Evolutionary conservation across 2,888 invertebrate genomes (phyloP), one percentile per base, ranked within the genome.

Genomic region (Didymodactylos carnosus): DNA sequence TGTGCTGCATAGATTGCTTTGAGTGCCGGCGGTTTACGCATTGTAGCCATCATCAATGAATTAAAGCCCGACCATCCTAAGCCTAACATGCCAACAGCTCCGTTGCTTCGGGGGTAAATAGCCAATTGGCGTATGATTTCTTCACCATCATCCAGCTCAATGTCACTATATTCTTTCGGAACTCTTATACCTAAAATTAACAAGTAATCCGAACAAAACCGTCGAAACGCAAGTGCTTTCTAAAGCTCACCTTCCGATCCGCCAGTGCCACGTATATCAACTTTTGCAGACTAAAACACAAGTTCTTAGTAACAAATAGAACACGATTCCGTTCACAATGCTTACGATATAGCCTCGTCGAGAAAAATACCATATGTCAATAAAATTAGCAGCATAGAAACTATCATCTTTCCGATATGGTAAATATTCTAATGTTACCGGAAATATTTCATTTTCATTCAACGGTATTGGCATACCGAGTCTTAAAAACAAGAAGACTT

Each of bases 371-470:
- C 16, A 14, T 27, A 27, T 51, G 2, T 51, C 27, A 3, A 27
- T 25, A 14, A 27, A 27, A 51, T 51, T 51, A 7, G 27, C 13
- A 27, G 25, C 27, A 8, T 7, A 51, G 51, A 51, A 51, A 27
- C 51, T 51, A 27, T 51, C 51, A 51, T 51, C 51, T 51, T 51
- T 51, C 27, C 51, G 19, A 51, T 51, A 51, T 13, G 51, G 27
- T 23, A 27, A 27, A 16, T 51, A 51, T 27, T 51, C 51, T 5
- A 51, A 16, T 8, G 27, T 25, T 14, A 51, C 51, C 13, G 51
- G 51, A 27, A 51, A 51, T 14, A 27, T 51, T 51, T 51, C 51
- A 8, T 51, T 14, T 14, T 3, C 16, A 16, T 27, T 5, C 27
- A 14, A 5, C 3, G 27, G 16, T 4, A 51, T 51, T 6, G 51